These are phyloP conservation scores for Schlechtendalia chinensis DNA, from an alignment of 1,140 invertebrate species.

Conservation along the genomic window DNA sequence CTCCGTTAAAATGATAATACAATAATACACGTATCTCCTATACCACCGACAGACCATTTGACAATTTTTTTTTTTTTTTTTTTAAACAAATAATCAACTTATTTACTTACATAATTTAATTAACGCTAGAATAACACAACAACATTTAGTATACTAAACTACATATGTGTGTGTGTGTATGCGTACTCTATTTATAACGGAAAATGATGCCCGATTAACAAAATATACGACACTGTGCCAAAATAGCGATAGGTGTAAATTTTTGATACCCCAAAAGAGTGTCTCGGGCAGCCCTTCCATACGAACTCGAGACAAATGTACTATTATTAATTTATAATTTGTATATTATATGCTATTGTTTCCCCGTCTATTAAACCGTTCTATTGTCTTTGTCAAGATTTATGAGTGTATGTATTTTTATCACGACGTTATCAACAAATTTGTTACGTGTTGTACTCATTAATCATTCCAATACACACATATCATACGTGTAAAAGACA, in stretches of 20 bases:
- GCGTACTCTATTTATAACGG: constrained; percentile 4
- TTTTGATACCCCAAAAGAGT: too few species aligned
- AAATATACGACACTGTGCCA: constrained; percentile 2
- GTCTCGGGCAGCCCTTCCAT: not conserved
- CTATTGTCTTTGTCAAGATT: not conserved
- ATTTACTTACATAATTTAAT: too few species aligned
- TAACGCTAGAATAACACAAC: too few species aligned
- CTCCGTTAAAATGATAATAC: too few species aligned
- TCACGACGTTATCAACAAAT: not conserved
- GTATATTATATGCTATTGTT: not conserved
- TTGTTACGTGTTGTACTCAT: not conserved
- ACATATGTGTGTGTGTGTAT: too few species aligned
- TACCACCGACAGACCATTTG: too few species aligned
- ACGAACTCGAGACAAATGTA: too few species aligned
- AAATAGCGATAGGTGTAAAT: constrained; percentile 24
- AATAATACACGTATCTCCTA: too few species aligned
- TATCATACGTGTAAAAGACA: not conserved
- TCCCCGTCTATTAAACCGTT: constrained; percentile 4
- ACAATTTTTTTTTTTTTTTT: too few species aligned
- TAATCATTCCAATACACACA: too few species aligned
- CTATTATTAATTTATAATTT: not conserved
- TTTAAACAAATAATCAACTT: too few species aligned
- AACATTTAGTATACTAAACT: too few species aligned
- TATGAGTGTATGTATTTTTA: not conserved
- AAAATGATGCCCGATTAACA: constrained; percentile 14